phyloP scores from a whole-genome alignment of 2,888 invertebrate genomes.

The Chirona hameri region DNA sequence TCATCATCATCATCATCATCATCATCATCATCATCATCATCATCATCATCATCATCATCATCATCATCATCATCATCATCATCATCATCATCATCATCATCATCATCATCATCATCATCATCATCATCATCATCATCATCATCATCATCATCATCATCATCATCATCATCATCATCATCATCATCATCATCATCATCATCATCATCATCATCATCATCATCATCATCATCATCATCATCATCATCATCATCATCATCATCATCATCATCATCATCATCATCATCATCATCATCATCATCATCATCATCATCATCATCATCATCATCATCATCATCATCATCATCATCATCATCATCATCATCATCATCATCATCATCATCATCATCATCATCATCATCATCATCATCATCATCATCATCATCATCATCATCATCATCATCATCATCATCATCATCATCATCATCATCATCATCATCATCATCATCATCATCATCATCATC shows the following conservation, averaged over 20 bases:
- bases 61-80: constrained; percentile 22
- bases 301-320: constrained; percentile 22
- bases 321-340: constrained; percentile 22
- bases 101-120: constrained; percentile 22
- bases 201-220: constrained; percentile 22
- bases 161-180: constrained; percentile 22
- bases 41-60: constrained; percentile 22
- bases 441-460: constrained; percentile 6
- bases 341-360: constrained; percentile 22
- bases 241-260: constrained; percentile 22
- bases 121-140: constrained; percentile 22
- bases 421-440: constrained; percentile 22
- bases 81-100: constrained; percentile 22
- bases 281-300: constrained; percentile 22
- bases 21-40: constrained; percentile 22
- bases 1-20: constrained; percentile 22
- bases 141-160: constrained; percentile 22
- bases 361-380: constrained; percentile 22
- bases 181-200: constrained; percentile 22
- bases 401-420: constrained; percentile 22
- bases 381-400: constrained; percentile 22
- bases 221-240: constrained; percentile 22
- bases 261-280: constrained; percentile 22
- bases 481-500: constrained; percentile 22
- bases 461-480: constrained; percentile 22